Percentiles rank a stretch among this genome's conserved stretches.
These are phyloP conservation scores for Diprion similis DNA, from an alignment of 1,140 invertebrate genomes.

Conservation along the genomic window DNA sequence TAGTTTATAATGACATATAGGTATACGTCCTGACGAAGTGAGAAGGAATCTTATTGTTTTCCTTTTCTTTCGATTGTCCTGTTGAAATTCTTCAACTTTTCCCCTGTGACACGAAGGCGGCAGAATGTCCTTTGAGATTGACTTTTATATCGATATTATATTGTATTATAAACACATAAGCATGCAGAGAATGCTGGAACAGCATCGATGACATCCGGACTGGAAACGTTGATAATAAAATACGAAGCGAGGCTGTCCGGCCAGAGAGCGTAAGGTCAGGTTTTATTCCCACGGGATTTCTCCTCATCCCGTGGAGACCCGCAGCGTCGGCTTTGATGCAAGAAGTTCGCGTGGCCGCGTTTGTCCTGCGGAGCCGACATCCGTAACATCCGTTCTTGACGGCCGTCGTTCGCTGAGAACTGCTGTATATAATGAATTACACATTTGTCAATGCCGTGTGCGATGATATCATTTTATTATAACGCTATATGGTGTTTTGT, in stretches of 20 bases:
- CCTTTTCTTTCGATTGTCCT: too few relatives aligned
- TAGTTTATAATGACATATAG: too few relatives aligned
- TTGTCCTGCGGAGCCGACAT: slow-evolving; percentile 14
- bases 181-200: background rate
- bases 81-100: too few relatives aligned
- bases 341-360: slow-evolving; percentile 46
- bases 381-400: background rate
- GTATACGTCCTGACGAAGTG: too few relatives aligned
- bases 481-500: slow-evolving; percentile 4
- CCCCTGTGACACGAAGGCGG: background rate
- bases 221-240: background rate
- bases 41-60: too few relatives aligned
- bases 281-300: slow-evolving; percentile 48
- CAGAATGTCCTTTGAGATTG: background rate
- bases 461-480: background rate
- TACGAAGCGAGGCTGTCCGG: background rate
- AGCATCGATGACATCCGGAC: background rate
- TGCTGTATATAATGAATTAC: slow-evolving; percentile 44
- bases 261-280: slow-evolving; percentile 43
- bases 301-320: background rate
- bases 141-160: slow-evolving; percentile 1
- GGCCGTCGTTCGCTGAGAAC: background rate
- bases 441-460: slow-evolving; percentile 46
- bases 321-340: slow-evolving; percentile 35
- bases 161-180: background rate